These are phyloP conservation scores for Thaumetopoea pityocampa DNA, from an alignment of 1,140 invertebrate genomes.

Conservation along the genomic window DNA sequence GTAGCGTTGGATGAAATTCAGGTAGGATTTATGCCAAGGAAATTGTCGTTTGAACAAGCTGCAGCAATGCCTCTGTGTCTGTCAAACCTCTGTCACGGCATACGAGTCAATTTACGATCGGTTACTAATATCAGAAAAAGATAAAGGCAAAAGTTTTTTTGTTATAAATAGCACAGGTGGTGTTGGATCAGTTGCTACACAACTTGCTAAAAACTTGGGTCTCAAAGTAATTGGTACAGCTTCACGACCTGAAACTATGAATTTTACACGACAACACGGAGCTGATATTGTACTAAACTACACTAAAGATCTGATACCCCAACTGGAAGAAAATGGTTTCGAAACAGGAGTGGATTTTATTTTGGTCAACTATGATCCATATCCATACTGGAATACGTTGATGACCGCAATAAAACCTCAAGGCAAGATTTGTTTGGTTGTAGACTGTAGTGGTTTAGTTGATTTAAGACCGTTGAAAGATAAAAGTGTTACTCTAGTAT, in stretches of 20 bases:
- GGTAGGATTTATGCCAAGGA: constrained; percentile 52
- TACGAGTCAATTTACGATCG: constrained; percentile 54
- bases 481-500: constrained; percentile 58
- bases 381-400: constrained; percentile 57
- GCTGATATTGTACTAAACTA: constrained; percentile 52
- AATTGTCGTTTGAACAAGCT: constrained; percentile 57
- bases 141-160: constrained; percentile 53
- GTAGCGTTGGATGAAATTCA: constrained; percentile 49
- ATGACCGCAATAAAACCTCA: constrained; percentile 57
- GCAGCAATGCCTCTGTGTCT: constrained; percentile 63
- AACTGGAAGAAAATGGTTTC: constrained; percentile 42
- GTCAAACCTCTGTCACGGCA: constrained; percentile 48
- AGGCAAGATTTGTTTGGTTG: constrained; percentile 58
- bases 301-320: constrained; percentile 44
- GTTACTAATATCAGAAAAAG: constrained; percentile 42
- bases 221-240: constrained; percentile 62
- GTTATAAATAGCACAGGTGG: constrained; percentile 64
- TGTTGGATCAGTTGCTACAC: constrained; percentile 57
- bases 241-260: constrained; percentile 44
- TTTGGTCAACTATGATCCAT: constrained; percentile 59
- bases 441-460: constrained; percentile 52
- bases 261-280: constrained; percentile 43
- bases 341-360: constrained; percentile 52
- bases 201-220: constrained; percentile 47
- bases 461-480: constrained; percentile 54